Evolutionary conservation across 1,140 invertebrate species (phyloP).

Genomic region (Anastatus disparis): DNA sequence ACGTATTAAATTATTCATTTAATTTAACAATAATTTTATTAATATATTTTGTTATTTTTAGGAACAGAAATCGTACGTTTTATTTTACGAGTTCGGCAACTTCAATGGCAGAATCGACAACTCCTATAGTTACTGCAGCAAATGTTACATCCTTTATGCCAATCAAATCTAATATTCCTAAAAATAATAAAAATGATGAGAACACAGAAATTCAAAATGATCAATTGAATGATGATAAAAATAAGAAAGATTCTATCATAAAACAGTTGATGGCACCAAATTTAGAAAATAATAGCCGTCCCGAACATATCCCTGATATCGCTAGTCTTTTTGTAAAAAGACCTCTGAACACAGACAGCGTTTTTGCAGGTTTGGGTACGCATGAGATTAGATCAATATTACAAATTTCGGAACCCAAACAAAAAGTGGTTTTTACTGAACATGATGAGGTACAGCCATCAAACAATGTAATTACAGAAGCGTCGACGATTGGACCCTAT

Average conservation of each 20-base stretch:
- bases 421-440: slow-evolving; percentile 51
- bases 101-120: not conserved
- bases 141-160: no score
- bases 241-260: not conserved
- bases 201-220: no score
- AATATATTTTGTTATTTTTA: not conserved
- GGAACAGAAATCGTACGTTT: not conserved
- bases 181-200: no score
- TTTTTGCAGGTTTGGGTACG: slow-evolving; percentile 59
- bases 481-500: slow-evolving; percentile 61
- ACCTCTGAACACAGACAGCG: slow-evolving; percentile 49
- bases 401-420: slow-evolving; percentile 34
- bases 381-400: slow-evolving; percentile 54
- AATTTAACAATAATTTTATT: no score
- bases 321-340: slow-evolving; percentile 58
- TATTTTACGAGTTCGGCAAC: not conserved
- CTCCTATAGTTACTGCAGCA: not conserved
- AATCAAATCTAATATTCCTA: no score
- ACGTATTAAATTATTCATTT: no score
- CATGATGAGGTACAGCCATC: slow-evolving; percentile 39
- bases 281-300: slow-evolving; percentile 31
- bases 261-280: not conserved
- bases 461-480: slow-evolving; percentile 52
- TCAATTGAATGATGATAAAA: no score
- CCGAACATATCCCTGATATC: slow-evolving; percentile 59